Base-by-base conservation (phyloP, 2,888 invertebrate genomes). In the Pandemis cinnamomeana region DNA sequence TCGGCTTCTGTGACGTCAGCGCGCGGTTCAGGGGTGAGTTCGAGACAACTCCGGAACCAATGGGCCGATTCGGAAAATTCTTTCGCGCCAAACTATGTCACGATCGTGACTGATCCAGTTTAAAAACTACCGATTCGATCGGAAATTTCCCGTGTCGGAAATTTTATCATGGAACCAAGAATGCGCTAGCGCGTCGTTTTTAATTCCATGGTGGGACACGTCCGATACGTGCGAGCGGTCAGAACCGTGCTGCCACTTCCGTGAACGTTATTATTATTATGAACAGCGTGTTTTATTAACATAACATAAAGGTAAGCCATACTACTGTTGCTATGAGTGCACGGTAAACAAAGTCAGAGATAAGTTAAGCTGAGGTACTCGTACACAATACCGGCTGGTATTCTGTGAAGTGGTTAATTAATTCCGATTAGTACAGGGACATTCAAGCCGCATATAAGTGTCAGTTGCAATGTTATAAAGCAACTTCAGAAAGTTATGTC, bases 1-100 rank as follows among this genome's bases (percentile, higher is more conserved):
- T 68, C 87, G 84, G 88, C 88, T 87, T 89, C 89, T n/a, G 84
- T 90, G 92, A 91, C 90, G 91, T 91, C 91, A 90, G 27, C 82
- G 76, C 79, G 76, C 73, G 67, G 74, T 67, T 67, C 70, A 62
- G 74, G 71, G 74, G 70, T 74, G 74, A 71, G 64, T 67, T 70
- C 61, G 62, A 20, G 7, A 7, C 7, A 41, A n/a, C 51, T 48
- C 48, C 42, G 13, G 51, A 36, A 66, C 51, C 4, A 15, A 46
- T 64, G 20, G 41, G 63, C 67, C 66, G 48, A 48, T 66, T 46
- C 2, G 63, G 48, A 51, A 27, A 27, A 51, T 66, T 51, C 48
- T 53, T 67, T 53, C 67, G 67, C 53, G 20, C 27, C 42, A 7
- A 66, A 46, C 10, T 66, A 60, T 71, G 66, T 71, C 71, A 48